Evolutionary conservation across 2,888 invertebrate species (phyloP).

Genomic region (Polylopha cassiicola): DNA sequence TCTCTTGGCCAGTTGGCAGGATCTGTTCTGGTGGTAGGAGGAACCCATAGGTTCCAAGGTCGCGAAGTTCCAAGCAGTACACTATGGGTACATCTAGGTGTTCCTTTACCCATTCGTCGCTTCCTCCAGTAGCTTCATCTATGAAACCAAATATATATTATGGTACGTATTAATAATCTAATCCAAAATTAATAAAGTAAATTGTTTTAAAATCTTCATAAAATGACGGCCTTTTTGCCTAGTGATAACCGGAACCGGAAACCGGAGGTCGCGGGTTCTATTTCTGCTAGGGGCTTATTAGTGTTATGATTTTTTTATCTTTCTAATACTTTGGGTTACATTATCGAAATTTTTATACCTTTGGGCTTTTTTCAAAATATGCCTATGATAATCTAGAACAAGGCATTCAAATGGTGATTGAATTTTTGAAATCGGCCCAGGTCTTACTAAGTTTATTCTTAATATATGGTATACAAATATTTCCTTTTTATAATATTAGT

Average conservation of each 20-base stretch:
- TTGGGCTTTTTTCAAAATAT: no score
- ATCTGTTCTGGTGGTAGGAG: conserved; percentile 83
- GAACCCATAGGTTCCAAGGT: conserved; percentile 81
- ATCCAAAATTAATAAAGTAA: background rate
- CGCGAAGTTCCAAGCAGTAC: conserved; percentile 84
- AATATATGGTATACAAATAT: no score
- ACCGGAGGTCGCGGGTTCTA: no score
- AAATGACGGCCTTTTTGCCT: no score
- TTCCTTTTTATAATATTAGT: conserved; percentile 2
- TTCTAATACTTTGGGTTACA: no score
- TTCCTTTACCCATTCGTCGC: conserved; percentile 87
- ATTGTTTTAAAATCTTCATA: background rate
- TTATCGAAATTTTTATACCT: no score
- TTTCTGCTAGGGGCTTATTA: no score
- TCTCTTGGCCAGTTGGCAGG: conserved; percentile 78
- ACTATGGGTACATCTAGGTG: conserved; percentile 78
- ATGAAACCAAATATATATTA: conserved; percentile 22
- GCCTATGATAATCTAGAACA: background rate
- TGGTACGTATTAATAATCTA: background rate
- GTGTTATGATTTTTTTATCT: no score
- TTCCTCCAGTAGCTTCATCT: conserved; percentile 82
- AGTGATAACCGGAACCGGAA: no score
- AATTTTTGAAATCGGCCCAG: background rate
- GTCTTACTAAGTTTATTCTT: conserved; percentile 7
- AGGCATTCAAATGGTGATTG: background rate